Conservation (phyloP, 2,113 vertebrate genomes). For the Rana temporaria region DNA sequence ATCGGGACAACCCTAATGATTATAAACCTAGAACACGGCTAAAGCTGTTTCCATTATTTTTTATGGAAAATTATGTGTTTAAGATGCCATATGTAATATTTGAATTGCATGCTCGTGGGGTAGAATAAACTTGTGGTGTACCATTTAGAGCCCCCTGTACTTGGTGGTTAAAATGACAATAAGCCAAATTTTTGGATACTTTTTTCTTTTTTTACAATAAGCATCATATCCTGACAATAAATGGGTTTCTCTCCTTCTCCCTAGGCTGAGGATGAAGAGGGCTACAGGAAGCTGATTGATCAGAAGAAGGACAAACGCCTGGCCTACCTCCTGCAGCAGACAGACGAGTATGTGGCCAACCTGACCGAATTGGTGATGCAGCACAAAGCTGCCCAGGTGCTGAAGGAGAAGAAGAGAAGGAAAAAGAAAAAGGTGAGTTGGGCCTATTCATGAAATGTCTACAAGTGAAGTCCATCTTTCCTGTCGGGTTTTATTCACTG, state of each 20-base stretch:
- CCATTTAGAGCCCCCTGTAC: no score
- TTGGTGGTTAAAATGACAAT: no score
- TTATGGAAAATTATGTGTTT: no score
- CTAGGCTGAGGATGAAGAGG: conserved; percentile 95
- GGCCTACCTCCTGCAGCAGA: conserved; percentile 97
- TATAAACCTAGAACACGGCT: no score
- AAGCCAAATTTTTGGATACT: no score
- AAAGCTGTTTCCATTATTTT: no score
- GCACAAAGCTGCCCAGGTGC: conserved; percentile 93
- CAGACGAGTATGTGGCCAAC: conserved; percentile 96
- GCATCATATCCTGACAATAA: no score
- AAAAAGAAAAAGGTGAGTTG: conserved; percentile 90
- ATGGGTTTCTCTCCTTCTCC: accelerated
- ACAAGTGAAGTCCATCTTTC: background rate
- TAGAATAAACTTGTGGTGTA: no score
- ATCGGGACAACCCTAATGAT: no score
- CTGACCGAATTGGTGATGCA: conserved; percentile 94
- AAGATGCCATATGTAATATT: no score
- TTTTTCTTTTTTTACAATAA: no score
- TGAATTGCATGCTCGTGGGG: no score
- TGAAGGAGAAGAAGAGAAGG: conserved; percentile 96
- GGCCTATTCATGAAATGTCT: background rate
- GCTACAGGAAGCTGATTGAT: conserved; percentile 95
- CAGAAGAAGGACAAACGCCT: conserved; percentile 98
- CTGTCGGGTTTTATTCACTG: background rate